Evolutionary conservation across 2,797 vertebrate genomes (phyloP).

Genomic region (Prunella strophiata): DNA sequence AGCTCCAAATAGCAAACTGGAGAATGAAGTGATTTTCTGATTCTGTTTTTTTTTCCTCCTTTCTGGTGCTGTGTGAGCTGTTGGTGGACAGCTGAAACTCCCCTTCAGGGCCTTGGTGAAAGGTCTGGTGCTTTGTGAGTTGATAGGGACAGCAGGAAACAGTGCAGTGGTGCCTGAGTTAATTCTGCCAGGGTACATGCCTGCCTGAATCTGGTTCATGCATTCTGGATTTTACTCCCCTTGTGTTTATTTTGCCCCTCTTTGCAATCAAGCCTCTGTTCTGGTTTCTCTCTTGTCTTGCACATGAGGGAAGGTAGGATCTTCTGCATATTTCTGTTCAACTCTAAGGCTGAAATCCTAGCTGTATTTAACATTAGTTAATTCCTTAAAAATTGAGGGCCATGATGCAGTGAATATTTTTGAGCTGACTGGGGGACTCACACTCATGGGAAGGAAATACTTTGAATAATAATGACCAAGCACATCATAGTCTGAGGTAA

Average conservation of each 20-base stretch:
- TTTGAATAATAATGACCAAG: constrained; percentile 56
- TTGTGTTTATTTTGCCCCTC: not conserved
- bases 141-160: not conserved
- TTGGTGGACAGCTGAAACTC: not conserved
- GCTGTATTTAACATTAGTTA: constrained; percentile 21
- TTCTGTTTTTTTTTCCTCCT: not conserved
- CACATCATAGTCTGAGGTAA: constrained; percentile 2
- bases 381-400: constrained; percentile 33
- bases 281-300: not conserved
- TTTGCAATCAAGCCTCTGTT: not conserved
- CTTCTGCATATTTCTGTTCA: not conserved
- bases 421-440: not conserved
- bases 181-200: not conserved
- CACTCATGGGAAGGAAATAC: constrained; percentile 13
- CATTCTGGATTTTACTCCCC: not conserved
- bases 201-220: not conserved
- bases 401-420: constrained; percentile 37
- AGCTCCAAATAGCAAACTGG: not conserved
- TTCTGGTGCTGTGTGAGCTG: not conserved
- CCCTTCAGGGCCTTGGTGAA: not conserved
- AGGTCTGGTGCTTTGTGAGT: not conserved
- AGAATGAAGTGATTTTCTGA: not conserved
- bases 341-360: constrained; percentile 2
- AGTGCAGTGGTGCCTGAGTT: not conserved
- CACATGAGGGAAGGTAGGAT: not conserved